phyloP scores from a whole-genome alignment of 1,140 invertebrate species.

The Dolichoris vasculosae region DNA sequence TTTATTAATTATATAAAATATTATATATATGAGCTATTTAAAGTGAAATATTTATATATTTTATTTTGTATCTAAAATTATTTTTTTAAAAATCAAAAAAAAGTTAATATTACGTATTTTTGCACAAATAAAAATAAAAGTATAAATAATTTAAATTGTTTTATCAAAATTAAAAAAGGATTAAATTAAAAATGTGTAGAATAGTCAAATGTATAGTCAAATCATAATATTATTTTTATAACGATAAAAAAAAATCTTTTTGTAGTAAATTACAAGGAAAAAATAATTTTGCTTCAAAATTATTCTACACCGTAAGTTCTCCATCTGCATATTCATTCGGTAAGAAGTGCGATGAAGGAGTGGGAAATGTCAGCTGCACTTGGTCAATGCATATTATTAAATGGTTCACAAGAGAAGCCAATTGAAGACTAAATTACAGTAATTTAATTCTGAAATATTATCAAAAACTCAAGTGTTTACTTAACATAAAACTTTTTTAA shows the following conservation, averaged over 20 bases:
- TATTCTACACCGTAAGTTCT: not conserved
- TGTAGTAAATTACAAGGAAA: not conserved
- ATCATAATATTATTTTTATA: not conserved
- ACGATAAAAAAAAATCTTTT: not conserved
- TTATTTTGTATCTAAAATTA: too few species aligned
- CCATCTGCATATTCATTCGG: not conserved
- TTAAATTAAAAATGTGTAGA: not conserved
- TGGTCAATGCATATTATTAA: not conserved
- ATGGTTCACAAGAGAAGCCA: not conserved
- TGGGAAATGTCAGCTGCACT: not conserved
- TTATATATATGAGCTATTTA: too few species aligned
- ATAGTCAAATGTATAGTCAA: not conserved
- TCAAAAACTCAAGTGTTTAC: not conserved
- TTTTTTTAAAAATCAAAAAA: too few species aligned
- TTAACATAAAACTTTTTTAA: not conserved
- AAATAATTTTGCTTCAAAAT: not conserved
- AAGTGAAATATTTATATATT: too few species aligned
- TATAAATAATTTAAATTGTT: too few species aligned
- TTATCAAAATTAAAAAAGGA: not conserved
- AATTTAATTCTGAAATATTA: not conserved
- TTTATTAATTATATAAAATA: too few species aligned
- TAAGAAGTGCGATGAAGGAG: not conserved
- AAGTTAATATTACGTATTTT: too few species aligned
- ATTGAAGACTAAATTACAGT: not conserved
- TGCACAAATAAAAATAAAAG: too few species aligned